These are phyloP conservation scores for Donacobius atricapilla DNA, from an alignment of 2,113 vertebrate species.

Conservation along the genomic window DNA sequence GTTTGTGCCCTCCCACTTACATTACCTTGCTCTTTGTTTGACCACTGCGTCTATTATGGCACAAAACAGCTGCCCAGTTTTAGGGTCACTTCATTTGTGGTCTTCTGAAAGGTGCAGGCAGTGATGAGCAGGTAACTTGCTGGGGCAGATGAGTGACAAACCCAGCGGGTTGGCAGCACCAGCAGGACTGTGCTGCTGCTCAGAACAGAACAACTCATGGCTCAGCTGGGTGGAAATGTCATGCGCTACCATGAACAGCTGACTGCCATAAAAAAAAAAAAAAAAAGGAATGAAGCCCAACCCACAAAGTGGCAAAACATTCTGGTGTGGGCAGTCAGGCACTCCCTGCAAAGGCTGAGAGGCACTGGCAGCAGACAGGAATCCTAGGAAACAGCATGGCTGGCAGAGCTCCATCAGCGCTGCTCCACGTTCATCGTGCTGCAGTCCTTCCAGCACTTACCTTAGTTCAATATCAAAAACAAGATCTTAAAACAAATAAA, in stretches of 20 bases:
- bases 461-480: background rate
- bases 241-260: background rate
- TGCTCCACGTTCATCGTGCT: background rate
- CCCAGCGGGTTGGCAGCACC: background rate
- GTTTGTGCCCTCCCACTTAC: background rate
- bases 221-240: background rate
- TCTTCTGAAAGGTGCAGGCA: background rate
- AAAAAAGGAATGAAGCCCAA: background rate
- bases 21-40: background rate
- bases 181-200: background rate
- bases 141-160: background rate
- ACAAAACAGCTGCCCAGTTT: background rate
- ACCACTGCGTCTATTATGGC: accelerated
- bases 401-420: background rate
- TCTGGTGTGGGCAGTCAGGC: background rate
- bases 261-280: background rate
- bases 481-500: background rate
- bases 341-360: background rate
- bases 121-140: background rate
- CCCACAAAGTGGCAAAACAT: background rate
- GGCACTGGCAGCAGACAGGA: background rate
- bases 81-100: background rate
- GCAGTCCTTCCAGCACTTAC: background rate
- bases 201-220: background rate
- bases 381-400: background rate